Evolutionary conservation across 2,888 invertebrate species (phyloP).

Genomic region (Synergus gifuensis): DNA sequence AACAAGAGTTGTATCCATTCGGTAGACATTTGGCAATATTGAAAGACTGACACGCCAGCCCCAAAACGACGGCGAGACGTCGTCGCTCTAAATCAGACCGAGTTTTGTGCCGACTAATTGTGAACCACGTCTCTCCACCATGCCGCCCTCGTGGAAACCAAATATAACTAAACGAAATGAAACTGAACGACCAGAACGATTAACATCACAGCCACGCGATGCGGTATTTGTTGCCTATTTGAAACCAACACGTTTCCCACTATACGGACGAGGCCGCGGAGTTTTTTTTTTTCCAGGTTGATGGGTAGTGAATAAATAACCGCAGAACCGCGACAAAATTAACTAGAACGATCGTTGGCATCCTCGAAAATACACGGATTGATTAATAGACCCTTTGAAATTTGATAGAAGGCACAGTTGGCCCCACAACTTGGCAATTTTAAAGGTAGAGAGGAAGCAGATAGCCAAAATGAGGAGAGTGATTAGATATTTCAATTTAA

Average conservation of each 20-base stretch:
- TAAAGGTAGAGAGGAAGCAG: neutral
- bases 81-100: slow-evolving; percentile 71
- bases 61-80: slow-evolving; percentile 52
- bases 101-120: slow-evolving; percentile 77
- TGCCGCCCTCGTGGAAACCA: slow-evolving; percentile 69
- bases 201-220: slow-evolving; percentile 66
- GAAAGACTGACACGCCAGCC: slow-evolving; percentile 58
- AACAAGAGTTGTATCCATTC: slow-evolving; percentile 3
- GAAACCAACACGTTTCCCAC: slow-evolving; percentile 9
- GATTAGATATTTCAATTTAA: neutral
- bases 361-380: slow-evolving; percentile 50
- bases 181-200: slow-evolving; percentile 72
- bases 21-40: slow-evolving; percentile 27
- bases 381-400: slow-evolving; percentile 53
- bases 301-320: slow-evolving; percentile 47
- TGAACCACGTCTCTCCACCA: slow-evolving; percentile 66
- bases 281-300: slow-evolving; percentile 4
- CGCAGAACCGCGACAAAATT: slow-evolving; percentile 45
- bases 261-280: neutral
- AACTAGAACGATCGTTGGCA: slow-evolving; percentile 40
- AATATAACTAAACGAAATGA: slow-evolving; percentile 76
- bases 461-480: neutral
- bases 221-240: slow-evolving; percentile 11
- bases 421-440: slow-evolving; percentile 20
- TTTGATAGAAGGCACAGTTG: slow-evolving; percentile 30